Base-by-base conservation (phyloP, 30 jellyfish, hydroid and myxozoan genomes). In the Pseudorhiza aurosa region DNA sequence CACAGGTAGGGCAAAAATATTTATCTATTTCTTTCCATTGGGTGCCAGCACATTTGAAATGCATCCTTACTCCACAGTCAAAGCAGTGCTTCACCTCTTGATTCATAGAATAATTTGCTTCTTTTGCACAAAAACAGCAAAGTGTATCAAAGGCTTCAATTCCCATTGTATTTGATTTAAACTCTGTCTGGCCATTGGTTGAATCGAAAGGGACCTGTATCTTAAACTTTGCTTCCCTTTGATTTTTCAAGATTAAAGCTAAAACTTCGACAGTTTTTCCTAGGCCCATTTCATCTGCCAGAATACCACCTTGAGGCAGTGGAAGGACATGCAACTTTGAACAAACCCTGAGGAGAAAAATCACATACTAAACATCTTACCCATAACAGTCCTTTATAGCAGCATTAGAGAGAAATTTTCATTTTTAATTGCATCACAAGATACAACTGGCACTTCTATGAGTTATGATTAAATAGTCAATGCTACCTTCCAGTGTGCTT, bases 211-310 rank as follows among this genome's bases (percentile, higher is more conserved):
- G 8, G 12, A n/a, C 67, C 24, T 18, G 3, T 19, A 53, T 5
- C 8, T 39, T 1, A 53, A 53, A 53, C 67, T 53, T 53, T 19
- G 32, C 22, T 8, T 19, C 67, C 14, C 69, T 51, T 43, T 75
- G 73, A 46, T 88, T 88, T 37, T 77, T 87, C 64, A 88, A 72
- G 33, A 88, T 60, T 30, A 85, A 75, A 12, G 97, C 97, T 14
- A 95, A 49, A 29, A 95, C 94, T 75, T 95, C 99, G 17, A 95
- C 96, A 2, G 98, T 87, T 76, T 95, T 95, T 15, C 99, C 99
- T 40, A 86, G 84, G 21, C 99, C 99, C 99, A 95, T 90, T 43
- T 95, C 99, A 60, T 95, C 99, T 27, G 99, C 99, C 4, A 95
- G 90, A 3, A 95, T 89, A 1, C 99, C 99, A 2, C 99, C 99